Evolutionary conservation across 2,888 invertebrate genomes (phyloP), one percentile per base, ranked within the genome.

Genomic region (Melinopterus prodromus): DNA sequence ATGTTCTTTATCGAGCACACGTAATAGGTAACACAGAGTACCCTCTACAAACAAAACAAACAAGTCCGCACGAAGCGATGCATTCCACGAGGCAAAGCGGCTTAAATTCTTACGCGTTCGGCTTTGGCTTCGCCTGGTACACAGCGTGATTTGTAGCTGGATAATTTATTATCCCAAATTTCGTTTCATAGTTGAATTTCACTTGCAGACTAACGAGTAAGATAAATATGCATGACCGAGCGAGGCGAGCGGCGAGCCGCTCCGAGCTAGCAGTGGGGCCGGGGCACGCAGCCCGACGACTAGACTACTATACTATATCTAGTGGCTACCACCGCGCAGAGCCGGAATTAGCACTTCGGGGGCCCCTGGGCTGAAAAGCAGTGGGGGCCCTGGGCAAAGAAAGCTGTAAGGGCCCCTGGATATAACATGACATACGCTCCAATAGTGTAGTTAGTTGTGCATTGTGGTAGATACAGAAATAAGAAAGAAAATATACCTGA

Each of bases 201-300:
- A 74, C 37, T 74, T 74, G 35, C 74, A 74, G 74, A 35, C 71
- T 35, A n/a, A 74, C 74, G 36, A 71, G 16, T 35, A 74, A 74
- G 74, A 74, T 74, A 37, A 74, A 74, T 74, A 74, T 74, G 74
- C 74, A 74, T 74, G 74, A 74, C 74, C 74, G 74, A 35, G 35
- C 35, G 26, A 35, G 35, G 35, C 74, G 35, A 36, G 74, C 35
- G 35, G 35, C 74, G 35, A 36, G 74, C 35, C n/a, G 36, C 7
- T 2, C 37, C 74, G n/a, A 35, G 71, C 71, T 9, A 26, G 71
- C 26, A 16, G n/a, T n/a, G n/a, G n/a, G 35, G 74, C n/a, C 36
- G 1, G 74, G n/a, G n/a, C n/a, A 7, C n/a, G 74, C 26, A 5
- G 74, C n/a, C 74, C 36, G 74, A 35, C n/a, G 74, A 74, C 35